Evolutionary conservation across 2,888 invertebrate genomes (phyloP), one percentile per base, ranked within the genome.

Genomic region (Aspidiotus destructor): DNA sequence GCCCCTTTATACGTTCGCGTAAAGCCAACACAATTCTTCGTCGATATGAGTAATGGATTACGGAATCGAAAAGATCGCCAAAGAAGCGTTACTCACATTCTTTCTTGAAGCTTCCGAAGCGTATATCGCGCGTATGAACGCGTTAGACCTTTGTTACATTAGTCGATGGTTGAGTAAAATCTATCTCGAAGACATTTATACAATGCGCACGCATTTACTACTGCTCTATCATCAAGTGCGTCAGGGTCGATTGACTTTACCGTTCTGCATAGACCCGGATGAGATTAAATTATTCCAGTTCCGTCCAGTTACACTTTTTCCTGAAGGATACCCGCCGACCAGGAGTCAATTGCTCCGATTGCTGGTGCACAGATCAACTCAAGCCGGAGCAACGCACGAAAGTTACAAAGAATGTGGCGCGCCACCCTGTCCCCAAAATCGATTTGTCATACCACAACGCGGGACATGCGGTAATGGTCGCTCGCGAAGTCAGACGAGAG

Each of bases 161-260:
- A n/a, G 48, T n/a, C 10, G n/a, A 48, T 48, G 48, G 48, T 48
- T 48, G 48, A 48, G 48, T n/a, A 48, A 48, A n/a, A 48, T 48
- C 6, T 48, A 48, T n/a, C 10, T 13, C 2, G 11, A 48, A n/a
- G 48, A 48, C 6, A n/a, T 48, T 11, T 48, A 48, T 48, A 13
- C 48, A 6, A 48, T 48, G 48, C 48, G 48, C 6, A 48, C 48
- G n/a, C 48, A 48, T 48, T 48, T 48, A n/a, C 48, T 48, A n/a
- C 48, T 48, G n/a, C 48, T 48, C 11, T n/a, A 48, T n/a, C 48
- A 48, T 48, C 10, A 13, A n/a, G n/a, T 48, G n/a, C 48, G 48
- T 6, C 10, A 48, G 1, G 48, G 48, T 48, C 48, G 48, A 11
- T n/a, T 48, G 6, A n/a, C n/a, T 11, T 11, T n/a, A n/a, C 48